Percentiles rank a stretch among this genome's conserved stretches.
Evolutionary conservation across 1,140 invertebrate genomes (phyloP).

Genomic region (Zaprionus africanus): DNA sequence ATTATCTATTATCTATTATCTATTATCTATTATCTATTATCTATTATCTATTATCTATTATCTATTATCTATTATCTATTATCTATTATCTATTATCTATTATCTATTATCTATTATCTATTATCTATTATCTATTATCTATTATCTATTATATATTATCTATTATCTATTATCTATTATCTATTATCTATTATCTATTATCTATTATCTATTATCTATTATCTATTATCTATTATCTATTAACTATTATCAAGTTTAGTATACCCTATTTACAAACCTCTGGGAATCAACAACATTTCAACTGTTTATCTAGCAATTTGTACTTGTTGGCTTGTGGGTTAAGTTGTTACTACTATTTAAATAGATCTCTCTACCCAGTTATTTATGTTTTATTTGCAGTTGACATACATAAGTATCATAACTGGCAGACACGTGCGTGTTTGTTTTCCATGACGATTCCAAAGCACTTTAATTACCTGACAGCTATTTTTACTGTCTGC

Average conservation of each 20-base stretch:
- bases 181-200: conserved; percentile 5
- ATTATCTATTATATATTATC: conserved; percentile 4
- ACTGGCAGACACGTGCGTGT: background rate
- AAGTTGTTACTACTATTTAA: background rate
- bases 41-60: conserved; percentile 5
- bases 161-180: conserved; percentile 4
- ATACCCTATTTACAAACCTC: background rate
- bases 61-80: conserved; percentile 4
- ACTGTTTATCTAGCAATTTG: background rate
- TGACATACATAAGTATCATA: background rate
- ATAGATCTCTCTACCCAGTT: background rate
- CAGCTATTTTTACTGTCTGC: conserved; percentile 2
- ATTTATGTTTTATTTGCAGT: background rate
- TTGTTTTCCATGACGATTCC: conserved; percentile 7
- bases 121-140: conserved; percentile 5
- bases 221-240: conserved; percentile 4
- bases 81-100: conserved; percentile 5
- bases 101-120: conserved; percentile 4
- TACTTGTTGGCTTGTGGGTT: background rate
- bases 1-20: conserved; percentile 4
- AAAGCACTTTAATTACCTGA: conserved; percentile 4
- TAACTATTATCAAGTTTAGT: background rate
- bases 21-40: conserved; percentile 6
- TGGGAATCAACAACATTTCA: background rate
- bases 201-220: conserved; percentile 5